Conservation (phyloP, 2,113 vertebrate species). For the Onychorhynchus coronatus region DNA sequence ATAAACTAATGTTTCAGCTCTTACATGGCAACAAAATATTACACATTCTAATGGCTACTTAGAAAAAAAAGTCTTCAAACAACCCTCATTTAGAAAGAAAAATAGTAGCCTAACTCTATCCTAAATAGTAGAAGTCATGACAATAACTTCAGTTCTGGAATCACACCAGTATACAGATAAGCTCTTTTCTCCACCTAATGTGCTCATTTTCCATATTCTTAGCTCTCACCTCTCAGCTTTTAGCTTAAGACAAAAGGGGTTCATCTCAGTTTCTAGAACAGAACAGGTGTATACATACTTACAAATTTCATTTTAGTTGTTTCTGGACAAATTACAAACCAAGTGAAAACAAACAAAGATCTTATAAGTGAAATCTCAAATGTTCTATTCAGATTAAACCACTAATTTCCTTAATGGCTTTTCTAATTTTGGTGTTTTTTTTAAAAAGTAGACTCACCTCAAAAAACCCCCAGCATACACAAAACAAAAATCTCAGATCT, state of each 20-base stretch:
- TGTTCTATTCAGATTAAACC: not conserved
- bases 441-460: not conserved
- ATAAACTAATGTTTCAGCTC: not conserved
- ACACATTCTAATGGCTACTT: not conserved
- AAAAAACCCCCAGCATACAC: not conserved
- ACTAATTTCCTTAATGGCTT: conserved; percentile 21
- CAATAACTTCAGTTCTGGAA: not conserved
- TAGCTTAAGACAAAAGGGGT: not conserved
- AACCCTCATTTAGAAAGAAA: not conserved
- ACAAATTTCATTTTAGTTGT: not conserved
- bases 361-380: not conserved
- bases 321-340: not conserved
- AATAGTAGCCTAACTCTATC: not conserved
- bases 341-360: not conserved
- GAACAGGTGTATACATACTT: not conserved
- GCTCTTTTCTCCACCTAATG: not conserved
- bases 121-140: not conserved
- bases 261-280: not conserved
- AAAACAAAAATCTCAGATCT: conserved; percentile 3
- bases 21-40: not conserved
- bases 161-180: not conserved
- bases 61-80: not conserved
- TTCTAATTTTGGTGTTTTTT: not conserved
- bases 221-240: not conserved
- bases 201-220: not conserved